Conservation (phyloP, 1,140 invertebrate species). For the Proctacanthus coquilletti region DNA sequence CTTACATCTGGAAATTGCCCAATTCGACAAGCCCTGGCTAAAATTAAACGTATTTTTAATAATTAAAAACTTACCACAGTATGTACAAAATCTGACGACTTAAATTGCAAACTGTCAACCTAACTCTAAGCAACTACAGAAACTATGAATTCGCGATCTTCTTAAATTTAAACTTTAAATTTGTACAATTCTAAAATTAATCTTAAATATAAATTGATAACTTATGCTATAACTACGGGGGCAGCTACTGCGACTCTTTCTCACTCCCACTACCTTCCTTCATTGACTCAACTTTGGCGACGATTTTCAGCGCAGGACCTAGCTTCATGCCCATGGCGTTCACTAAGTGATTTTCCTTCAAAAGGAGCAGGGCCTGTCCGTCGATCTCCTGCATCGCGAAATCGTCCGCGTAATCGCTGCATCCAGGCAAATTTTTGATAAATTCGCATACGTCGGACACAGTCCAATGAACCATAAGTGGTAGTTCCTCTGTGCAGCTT, state of each 20-base stretch:
- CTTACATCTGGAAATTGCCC: too few species aligned
- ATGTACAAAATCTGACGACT: too few species aligned
- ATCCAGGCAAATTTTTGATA: conserved; percentile 72
- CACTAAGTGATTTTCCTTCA: conserved; percentile 93
- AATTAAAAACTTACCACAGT: too few species aligned
- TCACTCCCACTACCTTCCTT: conserved; percentile 14
- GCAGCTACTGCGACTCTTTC: conserved; percentile 1
- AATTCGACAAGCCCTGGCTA: too few species aligned
- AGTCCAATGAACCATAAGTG: conserved; percentile 27
- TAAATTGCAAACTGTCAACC: too few species aligned
- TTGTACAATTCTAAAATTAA: too few species aligned
- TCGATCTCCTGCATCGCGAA: conserved; percentile 92
- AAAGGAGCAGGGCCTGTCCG: conserved; percentile 79
- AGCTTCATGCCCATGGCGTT: conserved; percentile 89
- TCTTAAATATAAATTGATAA: too few species aligned
- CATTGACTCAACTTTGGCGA: conserved; percentile 39
- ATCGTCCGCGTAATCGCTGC: conserved; percentile 85
- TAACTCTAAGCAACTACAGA: too few species aligned
- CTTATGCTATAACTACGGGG: too few species aligned
- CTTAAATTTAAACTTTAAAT: too few species aligned
- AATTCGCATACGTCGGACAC: conserved; percentile 70
- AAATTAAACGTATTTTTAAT: too few species aligned
- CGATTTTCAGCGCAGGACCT: conserved; percentile 88
- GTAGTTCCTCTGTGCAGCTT: conserved; percentile 10
- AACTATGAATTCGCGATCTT: too few species aligned